Evolutionary conservation across 23 tunicate genomes (phyloP), one percentile per base, ranked within the genome.

Genomic region (Aplidium turbinatum): DNA sequence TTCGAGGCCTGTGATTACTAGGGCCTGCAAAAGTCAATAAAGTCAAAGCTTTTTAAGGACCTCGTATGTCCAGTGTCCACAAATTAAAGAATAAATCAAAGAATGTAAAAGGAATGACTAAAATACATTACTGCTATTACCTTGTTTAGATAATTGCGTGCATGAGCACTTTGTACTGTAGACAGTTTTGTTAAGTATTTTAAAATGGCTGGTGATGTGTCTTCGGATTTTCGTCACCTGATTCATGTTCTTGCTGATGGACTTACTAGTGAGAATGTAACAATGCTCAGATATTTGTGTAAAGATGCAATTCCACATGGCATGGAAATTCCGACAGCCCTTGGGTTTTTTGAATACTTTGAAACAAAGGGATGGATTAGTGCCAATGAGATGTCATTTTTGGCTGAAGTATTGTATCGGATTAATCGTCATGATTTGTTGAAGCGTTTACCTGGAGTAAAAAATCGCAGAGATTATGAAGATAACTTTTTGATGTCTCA

Each of bases 391-490:
- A 21, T 82, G 55, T 33, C 57, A 5, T 82, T 82, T 65, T 48
- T 82, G 40, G 81, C 81, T 36, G 88, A 82, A 51, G 75, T 82
- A 5, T 45, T 82, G 35, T 82, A 74, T 38, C 75, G 81, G 7
- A 75, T 82, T 29, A 63, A 82, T 50, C 67, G 88, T 2, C 75
- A 75, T 64, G 88, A 82, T 38, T 48, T 82, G 16, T 35, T 82
- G 32, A 82, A 82, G 31, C 25, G 27, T 24, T 58, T 82, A 27
- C 88, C 81, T 31, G 88, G 88, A 80, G 81, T 82, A 3, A 82
- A 75, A 53, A 70, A 79, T 51, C 76, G 76, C 1, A 35, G 34
- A 35, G 76, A 68, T 38, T 79, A 79, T 48, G 85, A 79, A 33
- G 68, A 47, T 4, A 79, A 79, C 31, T 79, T 53, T 68, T 30